These are phyloP conservation scores for Cydia amplana DNA, from an alignment of 1,140 invertebrate species.

Conservation along the genomic window DNA sequence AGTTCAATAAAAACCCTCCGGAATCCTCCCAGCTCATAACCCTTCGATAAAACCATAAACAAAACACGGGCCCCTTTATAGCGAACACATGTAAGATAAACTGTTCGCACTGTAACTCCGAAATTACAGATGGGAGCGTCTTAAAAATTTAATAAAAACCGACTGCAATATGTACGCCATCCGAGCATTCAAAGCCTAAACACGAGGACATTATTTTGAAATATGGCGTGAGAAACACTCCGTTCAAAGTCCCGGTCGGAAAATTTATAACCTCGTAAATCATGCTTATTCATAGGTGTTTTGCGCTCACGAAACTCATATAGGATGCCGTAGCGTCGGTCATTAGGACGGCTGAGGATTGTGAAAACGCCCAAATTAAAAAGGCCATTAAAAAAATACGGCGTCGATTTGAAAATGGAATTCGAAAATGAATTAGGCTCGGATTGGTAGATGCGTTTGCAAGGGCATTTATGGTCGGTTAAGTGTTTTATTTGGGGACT, in stretches of 20 bases:
- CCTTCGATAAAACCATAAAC: slow-evolving; percentile 13
- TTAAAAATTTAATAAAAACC: slow-evolving; percentile 24
- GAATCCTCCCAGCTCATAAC: not conserved
- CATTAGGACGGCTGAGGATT: slow-evolving; percentile 36
- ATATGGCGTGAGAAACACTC: slow-evolving; percentile 36
- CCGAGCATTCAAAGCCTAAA: slow-evolving; percentile 33
- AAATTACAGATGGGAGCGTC: slow-evolving; percentile 13
- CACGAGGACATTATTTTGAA: slow-evolving; percentile 40
- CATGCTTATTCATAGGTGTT: slow-evolving; percentile 41
- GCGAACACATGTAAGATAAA: not conserved
- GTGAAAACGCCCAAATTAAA: slow-evolving; percentile 32
- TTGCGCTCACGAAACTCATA: slow-evolving; percentile 34
- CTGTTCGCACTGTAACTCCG: not conserved
- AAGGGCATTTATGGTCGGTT: slow-evolving; percentile 25
- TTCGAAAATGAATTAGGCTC: slow-evolving; percentile 19
- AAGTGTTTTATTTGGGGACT: not conserved
- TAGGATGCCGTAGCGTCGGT: slow-evolving; percentile 31
- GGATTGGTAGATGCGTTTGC: slow-evolving; percentile 5
- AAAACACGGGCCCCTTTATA: slow-evolving; percentile 12
- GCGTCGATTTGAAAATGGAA: slow-evolving; percentile 31
- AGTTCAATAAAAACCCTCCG: slow-evolving; percentile 1
- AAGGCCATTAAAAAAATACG: slow-evolving; percentile 32
- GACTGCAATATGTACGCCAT: slow-evolving; percentile 27
- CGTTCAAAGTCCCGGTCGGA: slow-evolving; percentile 23
- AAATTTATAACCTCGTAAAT: slow-evolving; percentile 40